A percentile compares a stretch with the other conserved stretches of the same genome.
Evolutionary conservation across 1,140 invertebrate genomes (phyloP).

Genomic region (Hesperophylax magnus): DNA sequence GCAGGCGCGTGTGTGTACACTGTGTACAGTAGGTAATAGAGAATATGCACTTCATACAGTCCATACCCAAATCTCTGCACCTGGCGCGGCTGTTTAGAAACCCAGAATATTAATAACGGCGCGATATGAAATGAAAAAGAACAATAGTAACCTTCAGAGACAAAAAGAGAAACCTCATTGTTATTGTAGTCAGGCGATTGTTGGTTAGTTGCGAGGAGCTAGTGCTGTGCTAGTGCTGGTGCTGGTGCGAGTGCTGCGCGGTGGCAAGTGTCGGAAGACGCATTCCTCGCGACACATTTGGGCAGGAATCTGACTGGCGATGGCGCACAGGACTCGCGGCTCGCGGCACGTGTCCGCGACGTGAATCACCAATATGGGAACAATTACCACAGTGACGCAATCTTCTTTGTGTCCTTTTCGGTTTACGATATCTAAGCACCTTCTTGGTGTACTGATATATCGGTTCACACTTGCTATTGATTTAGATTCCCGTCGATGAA

Average conservation of each 20-base stretch:
- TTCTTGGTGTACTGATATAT: no score
- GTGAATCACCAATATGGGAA: constrained; percentile 7
- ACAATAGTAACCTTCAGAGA: constrained; percentile 45
- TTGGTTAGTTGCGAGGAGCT: no score
- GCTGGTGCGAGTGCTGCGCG: no score
- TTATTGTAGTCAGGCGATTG: constrained; percentile 32
- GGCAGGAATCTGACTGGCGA: neutral
- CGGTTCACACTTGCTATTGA: no score
- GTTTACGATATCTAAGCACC: no score
- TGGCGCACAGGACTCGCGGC: neutral
- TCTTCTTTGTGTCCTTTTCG: no score
- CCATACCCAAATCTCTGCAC: neutral
- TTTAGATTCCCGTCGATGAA: no score
- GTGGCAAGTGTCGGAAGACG: neutral
- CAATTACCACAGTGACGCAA: no score
- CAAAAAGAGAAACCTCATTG: constrained; percentile 54
- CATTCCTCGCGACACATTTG: constrained; percentile 34
- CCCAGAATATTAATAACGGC: constrained; percentile 4
- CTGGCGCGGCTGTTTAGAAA: neutral
- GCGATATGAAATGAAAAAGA: constrained; percentile 22
- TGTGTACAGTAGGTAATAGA: neutral
- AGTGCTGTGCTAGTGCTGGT: no score
- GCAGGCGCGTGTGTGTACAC: no score
- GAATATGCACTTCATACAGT: neutral
- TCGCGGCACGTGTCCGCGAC: neutral